Base-by-base conservation (phyloP, 2,113 vertebrate genomes). In the Hippocampus mohnikei region DNA sequence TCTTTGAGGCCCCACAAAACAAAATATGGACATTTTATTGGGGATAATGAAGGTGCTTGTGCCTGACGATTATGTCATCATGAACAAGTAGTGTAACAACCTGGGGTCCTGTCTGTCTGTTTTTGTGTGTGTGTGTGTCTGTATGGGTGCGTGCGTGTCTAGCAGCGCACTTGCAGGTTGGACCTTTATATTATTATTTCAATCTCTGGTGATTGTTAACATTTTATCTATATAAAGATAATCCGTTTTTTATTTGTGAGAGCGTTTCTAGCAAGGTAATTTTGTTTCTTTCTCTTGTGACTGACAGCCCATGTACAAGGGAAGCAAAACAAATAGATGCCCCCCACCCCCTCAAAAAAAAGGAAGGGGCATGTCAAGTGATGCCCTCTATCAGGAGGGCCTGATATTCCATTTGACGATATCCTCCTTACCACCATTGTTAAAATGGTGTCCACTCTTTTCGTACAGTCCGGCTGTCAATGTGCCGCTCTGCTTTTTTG, bases 181-280 rank as follows among this genome's bases (percentile, higher is more conserved):
- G 81, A 87, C 85, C 80, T 89, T 77, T 73, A 78, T 77, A 59
- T 52, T 73, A 76, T 76, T 82, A 88, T 83, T 85, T 89, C 87
- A 88, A 88, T 89, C 90, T 89, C 76, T 89, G 83, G 79, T 78
- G 84, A 88, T 86, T 90, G 84, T 88, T 85, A 84, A 87, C 75
- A 84, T 88, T 90, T 87, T 91, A 88, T 92, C 87, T 88, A 85
- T 91, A 85, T 86, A 86, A 87, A 90, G 87, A 90, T 85, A 90
- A 86, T 81, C 77, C 60, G 78, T 77, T 88, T 65, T 89, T 87
- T 90, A 87, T 90, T 87, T 78, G 80, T 66, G 56, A 81, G 79
- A 76, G 50, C 69, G 84, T 77, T 84, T 84, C 68, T 88, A 87
- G 75, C 67, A 86, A 77, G 81, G 67, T 77, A 66, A 42, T 78